Percentiles rank a stretch among this genome's conserved stretches.
Evolutionary conservation across 2,113 vertebrate species (phyloP).

Genomic region (Dromiciops gliroides): DNA sequence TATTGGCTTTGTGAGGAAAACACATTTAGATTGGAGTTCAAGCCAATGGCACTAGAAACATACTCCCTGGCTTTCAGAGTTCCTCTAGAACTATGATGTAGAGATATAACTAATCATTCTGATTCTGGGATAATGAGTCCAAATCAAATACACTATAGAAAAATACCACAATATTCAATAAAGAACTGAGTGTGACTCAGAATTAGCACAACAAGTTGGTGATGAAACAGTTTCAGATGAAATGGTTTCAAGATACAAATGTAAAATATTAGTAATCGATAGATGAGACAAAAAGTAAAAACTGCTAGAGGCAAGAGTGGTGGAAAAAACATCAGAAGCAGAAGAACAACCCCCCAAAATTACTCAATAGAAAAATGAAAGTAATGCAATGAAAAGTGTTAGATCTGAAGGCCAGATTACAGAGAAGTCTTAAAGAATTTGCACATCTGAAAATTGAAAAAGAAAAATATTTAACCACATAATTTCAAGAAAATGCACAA

Average conservation of each 20-base stretch:
- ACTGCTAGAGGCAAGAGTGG: background rate
- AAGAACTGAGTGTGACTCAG: background rate
- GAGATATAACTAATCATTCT: background rate
- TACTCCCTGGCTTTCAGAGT: background rate
- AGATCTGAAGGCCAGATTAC: background rate
- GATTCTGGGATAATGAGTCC: background rate
- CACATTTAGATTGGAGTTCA: background rate
- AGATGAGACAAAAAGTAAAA: background rate
- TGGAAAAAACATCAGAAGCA: background rate
- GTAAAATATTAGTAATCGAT: background rate
- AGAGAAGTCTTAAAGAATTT: background rate
- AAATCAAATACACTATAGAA: background rate
- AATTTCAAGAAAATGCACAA: slow-evolving; percentile 42
- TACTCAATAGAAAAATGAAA: background rate
- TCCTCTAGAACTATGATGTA: background rate
- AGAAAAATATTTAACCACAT: slow-evolving; percentile 60
- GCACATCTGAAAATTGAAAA: background rate
- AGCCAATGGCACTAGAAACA: background rate
- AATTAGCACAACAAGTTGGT: background rate
- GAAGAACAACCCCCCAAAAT: background rate
- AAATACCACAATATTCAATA: background rate
- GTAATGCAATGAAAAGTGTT: background rate
- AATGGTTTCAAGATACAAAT: background rate
- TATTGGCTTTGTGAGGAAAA: background rate
- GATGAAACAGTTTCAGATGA: background rate